A percentile compares a stretch with the other conserved stretches of the same genome.
phyloP scores from a whole-genome alignment of 2,797 vertebrate species.

The Kryptopterus vitreolus region DNA sequence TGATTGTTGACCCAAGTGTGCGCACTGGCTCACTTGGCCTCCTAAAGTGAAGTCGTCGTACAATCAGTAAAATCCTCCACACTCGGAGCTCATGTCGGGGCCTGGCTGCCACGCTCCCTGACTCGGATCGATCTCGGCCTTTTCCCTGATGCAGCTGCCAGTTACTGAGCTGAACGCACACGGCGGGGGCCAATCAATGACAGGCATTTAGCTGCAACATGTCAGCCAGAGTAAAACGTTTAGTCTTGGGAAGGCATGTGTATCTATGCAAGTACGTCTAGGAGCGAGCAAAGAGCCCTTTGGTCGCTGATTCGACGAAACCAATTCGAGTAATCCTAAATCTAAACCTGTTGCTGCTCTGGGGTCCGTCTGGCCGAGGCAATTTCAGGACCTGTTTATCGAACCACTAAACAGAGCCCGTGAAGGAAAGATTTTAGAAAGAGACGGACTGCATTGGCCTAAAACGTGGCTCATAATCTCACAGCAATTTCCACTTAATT shows the following conservation, averaged over 20 bases:
- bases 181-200: slow-evolving; percentile 52
- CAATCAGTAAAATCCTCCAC: slow-evolving; percentile 55
- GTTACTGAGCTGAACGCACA: slow-evolving; percentile 43
- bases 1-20: slow-evolving; percentile 41
- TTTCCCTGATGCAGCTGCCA: slow-evolving; percentile 40
- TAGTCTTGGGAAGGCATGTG: slow-evolving; percentile 19
- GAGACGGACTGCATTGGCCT: not conserved
- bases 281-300: slow-evolving; percentile 12
- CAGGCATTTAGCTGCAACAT: slow-evolving; percentile 49
- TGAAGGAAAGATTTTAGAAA: slow-evolving; percentile 8
- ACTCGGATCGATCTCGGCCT: slow-evolving; percentile 44
- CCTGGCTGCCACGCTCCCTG: slow-evolving; percentile 31
- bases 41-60: slow-evolving; percentile 49
- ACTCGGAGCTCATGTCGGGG: slow-evolving; percentile 39
- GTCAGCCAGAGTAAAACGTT: slow-evolving; percentile 39
- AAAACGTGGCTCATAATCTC: not conserved
- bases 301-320: slow-evolving; percentile 21
- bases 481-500: not conserved
- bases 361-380: slow-evolving; percentile 19
- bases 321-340: slow-evolving; percentile 3
- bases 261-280: slow-evolving; percentile 16
- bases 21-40: slow-evolving; percentile 31
- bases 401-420: slow-evolving; percentile 25
- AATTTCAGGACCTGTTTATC: slow-evolving; percentile 34
- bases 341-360: slow-evolving; percentile 13